Base-by-base conservation (phyloP, 2,888 invertebrate species). In the Sepioteuthis lessoniana region DNA sequence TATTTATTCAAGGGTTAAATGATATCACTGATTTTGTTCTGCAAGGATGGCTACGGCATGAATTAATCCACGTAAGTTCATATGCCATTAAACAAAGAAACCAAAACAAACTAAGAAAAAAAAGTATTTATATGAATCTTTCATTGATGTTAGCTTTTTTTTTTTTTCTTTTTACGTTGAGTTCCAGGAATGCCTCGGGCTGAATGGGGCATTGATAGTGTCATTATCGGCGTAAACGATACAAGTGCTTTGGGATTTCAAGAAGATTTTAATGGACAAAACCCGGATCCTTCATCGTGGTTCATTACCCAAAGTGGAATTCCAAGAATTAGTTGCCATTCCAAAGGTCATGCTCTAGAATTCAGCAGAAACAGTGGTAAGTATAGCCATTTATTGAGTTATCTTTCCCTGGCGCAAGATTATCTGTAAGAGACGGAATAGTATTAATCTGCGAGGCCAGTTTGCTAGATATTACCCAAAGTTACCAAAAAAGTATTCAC, bases 151-250 rank as follows among this genome's bases (percentile, higher is more conserved):
- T 42, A 42, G 42, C 42, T 5, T 42, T 5, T 42, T 3, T 25
- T 25, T 55, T 25, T 55, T 55, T n/a, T n/a, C n/a, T n/a, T 25
- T 25, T 25, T 25, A 5, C 55, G 21, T 55, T 7, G 7, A 55
- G 25, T 94, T 94, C 1, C 94, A 97, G 97, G 96, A 28, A 95
- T 96, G 95, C 95, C 95, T 19, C 95, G 97, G 93, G 97, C 97
- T 13, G 96, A 97, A 94, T 97, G 97, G 97, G 97, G 97, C 10
- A 94, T 97, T 42, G 97, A 97, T 95, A 97, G 97, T 95, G 97
- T 97, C 4, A 95, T 97, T 93, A 96, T 97, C 50, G 96, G 97
- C 31, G 97, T 97, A 19, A 97, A 97, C 95, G 97, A 97, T 92
- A 97, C 96, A 4, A 97, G 96, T 95, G 95, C 96, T 35, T 94